Percentiles rank a stretch among this genome's conserved stretches.
phyloP scores from a whole-genome alignment of 2,797 vertebrate species.

The Myiothlypis coronata region DNA sequence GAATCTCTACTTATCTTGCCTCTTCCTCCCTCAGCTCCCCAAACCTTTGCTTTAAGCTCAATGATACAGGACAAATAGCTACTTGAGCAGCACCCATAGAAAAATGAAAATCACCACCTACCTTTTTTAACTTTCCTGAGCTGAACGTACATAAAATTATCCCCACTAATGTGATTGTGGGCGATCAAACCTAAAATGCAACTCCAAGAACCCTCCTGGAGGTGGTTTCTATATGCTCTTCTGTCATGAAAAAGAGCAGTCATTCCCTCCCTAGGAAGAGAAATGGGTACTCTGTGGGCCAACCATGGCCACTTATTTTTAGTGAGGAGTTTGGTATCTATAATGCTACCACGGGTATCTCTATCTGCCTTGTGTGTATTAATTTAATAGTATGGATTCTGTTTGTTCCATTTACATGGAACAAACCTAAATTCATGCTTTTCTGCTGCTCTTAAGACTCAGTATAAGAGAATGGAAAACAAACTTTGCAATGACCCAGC shows the following conservation, averaged over 20 bases:
- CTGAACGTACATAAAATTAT: background rate
- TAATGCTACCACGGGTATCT: background rate
- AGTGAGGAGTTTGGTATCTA: background rate
- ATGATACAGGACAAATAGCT: background rate
- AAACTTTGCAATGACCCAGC: constrained; percentile 46
- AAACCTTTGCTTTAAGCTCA: background rate
- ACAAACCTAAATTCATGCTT: constrained; percentile 28
- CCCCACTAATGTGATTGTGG: rapidly evolving
- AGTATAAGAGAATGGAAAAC: constrained; percentile 45
- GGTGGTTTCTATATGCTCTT: background rate
- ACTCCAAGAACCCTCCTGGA: background rate
- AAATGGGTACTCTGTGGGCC: background rate
- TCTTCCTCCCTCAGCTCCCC: background rate
- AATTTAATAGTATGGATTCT: background rate
- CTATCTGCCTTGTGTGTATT: background rate
- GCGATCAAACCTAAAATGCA: background rate
- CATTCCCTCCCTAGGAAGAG: background rate
- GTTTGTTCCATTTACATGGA: constrained; percentile 32
- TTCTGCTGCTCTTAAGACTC: constrained; percentile 12
- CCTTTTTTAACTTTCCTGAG: background rate
- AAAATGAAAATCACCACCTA: constrained; percentile 24
- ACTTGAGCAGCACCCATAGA: background rate
- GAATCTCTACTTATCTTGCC: background rate
- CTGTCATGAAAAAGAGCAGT: background rate
- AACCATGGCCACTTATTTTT: background rate